Evolutionary conservation across 2,797 vertebrate genomes (phyloP), one percentile per base, ranked within the genome.

Genomic region (Saguinus oedipus): DNA sequence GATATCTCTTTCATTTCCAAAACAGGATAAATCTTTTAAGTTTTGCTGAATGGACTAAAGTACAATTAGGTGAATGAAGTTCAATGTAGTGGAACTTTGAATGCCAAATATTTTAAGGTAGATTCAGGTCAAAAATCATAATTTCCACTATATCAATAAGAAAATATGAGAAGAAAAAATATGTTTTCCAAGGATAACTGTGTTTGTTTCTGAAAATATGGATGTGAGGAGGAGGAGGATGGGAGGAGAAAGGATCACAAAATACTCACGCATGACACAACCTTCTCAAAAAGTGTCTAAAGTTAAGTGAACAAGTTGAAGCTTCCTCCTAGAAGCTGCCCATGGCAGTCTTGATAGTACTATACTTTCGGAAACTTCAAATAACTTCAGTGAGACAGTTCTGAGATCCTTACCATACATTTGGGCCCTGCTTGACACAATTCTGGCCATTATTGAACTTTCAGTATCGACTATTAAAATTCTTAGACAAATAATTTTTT

Each of bases 401-500:
- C 68, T 82, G 92, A 86, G 59, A 88, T 85, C 68, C 68, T 59
- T 36, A 72, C 26, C 50, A 74, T 2, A 76, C 33, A 74, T 78
- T 80, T 93, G 42, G 20, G 50, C 95, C 79, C 33, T 61, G 61
- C 46, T 64, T 39, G 85, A 83, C 59, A 96, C 46, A 61, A 59
- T 48, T 95, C 22, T 26, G 7, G 9, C 80, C 79, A 70, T 27
- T n/a, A 61, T 2, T 72, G 46, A 88, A 88, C 9, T 72, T 84
- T 72, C n/a, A 85, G 26, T 20, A 42, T 30, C 74, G 59, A 44
- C n/a, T 82, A 50, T 19, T 53, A 50, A 19, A 95, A 84, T 95
- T 88, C 83, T 83, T 90, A 64, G 46, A 91, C 20, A 86, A 93
- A 84, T 53, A 81, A 30, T 48, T 83, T 70, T 81, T 88, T 94